phyloP scores from a whole-genome alignment of 2,888 invertebrate species.

The Tridacna gigas region DNA sequence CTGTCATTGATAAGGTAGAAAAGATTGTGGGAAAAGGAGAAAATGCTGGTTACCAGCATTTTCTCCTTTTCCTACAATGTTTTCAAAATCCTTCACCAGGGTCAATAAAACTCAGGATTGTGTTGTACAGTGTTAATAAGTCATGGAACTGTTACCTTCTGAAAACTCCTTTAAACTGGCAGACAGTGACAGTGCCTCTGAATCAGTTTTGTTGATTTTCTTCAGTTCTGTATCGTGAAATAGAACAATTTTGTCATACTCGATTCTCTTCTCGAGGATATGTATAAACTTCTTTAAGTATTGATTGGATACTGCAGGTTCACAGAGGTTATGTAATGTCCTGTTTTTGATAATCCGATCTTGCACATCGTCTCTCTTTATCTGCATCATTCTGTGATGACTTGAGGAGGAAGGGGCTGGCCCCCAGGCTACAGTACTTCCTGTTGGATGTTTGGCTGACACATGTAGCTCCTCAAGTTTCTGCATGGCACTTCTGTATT shows the following conservation, averaged over 20 bases:
- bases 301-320: slow-evolving; percentile 92
- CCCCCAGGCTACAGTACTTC: slow-evolving; percentile 85
- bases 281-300: slow-evolving; percentile 91
- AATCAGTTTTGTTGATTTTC: slow-evolving; percentile 85
- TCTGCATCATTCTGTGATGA: slow-evolving; percentile 94
- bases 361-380: slow-evolving; percentile 94
- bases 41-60: no score
- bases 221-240: slow-evolving; percentile 88
- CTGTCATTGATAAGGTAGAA: no score
- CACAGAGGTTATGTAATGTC: slow-evolving; percentile 90
- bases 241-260: slow-evolving; percentile 95
- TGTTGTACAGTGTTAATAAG: background rate
- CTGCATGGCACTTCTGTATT: slow-evolving; percentile 94
- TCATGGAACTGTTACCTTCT: slow-evolving; percentile 62
- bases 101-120: no score
- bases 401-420: slow-evolving; percentile 93
- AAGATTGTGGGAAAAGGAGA: no score
- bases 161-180: slow-evolving; percentile 73
- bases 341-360: slow-evolving; percentile 96
- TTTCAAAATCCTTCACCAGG: no score
- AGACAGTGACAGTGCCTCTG: slow-evolving; percentile 65
- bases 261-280: slow-evolving; percentile 91
- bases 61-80: no score
- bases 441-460: slow-evolving; percentile 79
- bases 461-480: slow-evolving; percentile 89